Evolutionary conservation across 2,888 invertebrate species (phyloP).

Genomic region (Drosophila kanekoi): DNA sequence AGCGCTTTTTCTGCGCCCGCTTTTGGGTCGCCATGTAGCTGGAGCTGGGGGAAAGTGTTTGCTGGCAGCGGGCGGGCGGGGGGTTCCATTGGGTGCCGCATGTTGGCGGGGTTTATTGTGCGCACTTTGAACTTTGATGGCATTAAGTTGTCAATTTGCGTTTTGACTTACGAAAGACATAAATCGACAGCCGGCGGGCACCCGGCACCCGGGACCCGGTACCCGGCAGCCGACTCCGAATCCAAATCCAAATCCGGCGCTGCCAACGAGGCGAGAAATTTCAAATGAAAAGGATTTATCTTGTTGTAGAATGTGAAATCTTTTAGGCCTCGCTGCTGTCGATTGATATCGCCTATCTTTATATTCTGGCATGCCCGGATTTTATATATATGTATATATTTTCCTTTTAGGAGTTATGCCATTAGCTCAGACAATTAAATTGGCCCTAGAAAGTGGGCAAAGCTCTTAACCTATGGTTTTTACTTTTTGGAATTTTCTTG

Average conservation of each 20-base stretch:
- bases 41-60: background rate
- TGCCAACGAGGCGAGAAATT: conserved; percentile 23
- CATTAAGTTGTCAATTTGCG: conserved; percentile 80
- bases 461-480: conserved; percentile 15
- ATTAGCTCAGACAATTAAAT: conserved; percentile 12
- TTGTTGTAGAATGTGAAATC: conserved; percentile 25
- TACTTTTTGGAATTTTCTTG: background rate
- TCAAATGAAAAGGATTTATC: conserved; percentile 58
- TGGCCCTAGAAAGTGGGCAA: background rate
- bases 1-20: conserved; percentile 4
- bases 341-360: conserved; percentile 25
- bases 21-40: conserved; percentile 4
- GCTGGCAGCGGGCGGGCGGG: too few relatives aligned
- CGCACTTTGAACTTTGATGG: conserved; percentile 79
- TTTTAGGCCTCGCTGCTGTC: conserved; percentile 11
- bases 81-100: conserved; percentile 29
- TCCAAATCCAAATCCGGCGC: conserved; percentile 3
- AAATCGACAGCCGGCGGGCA: conserved; percentile 40
- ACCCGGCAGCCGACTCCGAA: background rate
- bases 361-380: background rate
- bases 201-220: background rate
- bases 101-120: conserved; percentile 46
- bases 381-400: background rate
- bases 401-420: background rate
- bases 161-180: conserved; percentile 64